Base-by-base conservation (phyloP, 2,797 vertebrate genomes). In the Linurgus olivaceus region DNA sequence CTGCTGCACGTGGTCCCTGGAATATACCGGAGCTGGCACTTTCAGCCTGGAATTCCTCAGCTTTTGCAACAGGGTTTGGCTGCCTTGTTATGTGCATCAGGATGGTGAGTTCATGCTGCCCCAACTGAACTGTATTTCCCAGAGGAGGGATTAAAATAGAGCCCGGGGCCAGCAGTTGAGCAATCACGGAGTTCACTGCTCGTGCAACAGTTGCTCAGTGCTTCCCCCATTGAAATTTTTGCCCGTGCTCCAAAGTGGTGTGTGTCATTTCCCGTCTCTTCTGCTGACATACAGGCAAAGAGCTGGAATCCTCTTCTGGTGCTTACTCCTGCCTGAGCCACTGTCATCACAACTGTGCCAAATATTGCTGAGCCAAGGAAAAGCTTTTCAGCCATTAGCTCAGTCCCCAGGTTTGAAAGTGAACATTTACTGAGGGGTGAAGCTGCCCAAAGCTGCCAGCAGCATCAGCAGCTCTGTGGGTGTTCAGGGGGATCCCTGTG, bases 231-330 rank as follows among this genome's bases (percentile, higher is more conserved):
- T 5, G 10, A 70, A 86, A 42, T 86, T 38, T 71, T 57, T 84
- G 74, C 71, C 26, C 0, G 1, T 78, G 80, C 66, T 94, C 62
- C 79, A 51, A 55, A 88, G 40, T 0, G 2, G 1, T 11, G 44
- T 33, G 63, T 85, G 83, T 95, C 94, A 90, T 82, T 96, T 96
- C 95, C 95, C 4, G 0, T 81, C 74, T 65, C 86, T 88, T 87
- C 44, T 78, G 73, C 79, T 65, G 81, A 68, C 11, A 0, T 4
- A 8, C 18, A 17, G 57, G 37, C 72, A 55, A 52, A 82, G 58
- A 42, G 71, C 84, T 68, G 40, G 23, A 73, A 67, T 42, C 58
- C 17, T 31, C 47, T 80, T 68, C 37, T 8, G 2, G 28, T 5
- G 2, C 51, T 37, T 86, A 37, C 45, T 84, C 50, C 62, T 74